A percentile compares a stretch with the other conserved stretches of the same genome.
Evolutionary conservation across 2,888 invertebrate genomes (phyloP).

Genomic region (Archips xylosteana): DNA sequence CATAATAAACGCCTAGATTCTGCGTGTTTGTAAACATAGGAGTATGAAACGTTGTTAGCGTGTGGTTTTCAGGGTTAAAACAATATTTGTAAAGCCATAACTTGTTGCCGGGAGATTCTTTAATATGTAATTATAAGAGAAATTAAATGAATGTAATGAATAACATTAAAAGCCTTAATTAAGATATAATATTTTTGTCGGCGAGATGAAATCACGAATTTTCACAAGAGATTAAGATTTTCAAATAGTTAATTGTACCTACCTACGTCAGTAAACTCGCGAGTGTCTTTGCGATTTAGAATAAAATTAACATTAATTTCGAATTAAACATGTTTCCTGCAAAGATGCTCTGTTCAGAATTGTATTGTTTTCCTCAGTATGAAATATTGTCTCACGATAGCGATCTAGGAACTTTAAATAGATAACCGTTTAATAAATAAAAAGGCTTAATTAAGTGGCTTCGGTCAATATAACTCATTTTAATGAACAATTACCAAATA

Average conservation of each 20-base stretch:
- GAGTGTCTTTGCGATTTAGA: conserved; percentile 32
- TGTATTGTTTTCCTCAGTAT: conserved; percentile 36
- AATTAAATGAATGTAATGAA: conserved; percentile 13
- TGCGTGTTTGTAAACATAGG: conserved; percentile 53
- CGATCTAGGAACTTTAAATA: conserved; percentile 30
- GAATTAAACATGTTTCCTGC: conserved; percentile 39
- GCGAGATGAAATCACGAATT: conserved; percentile 27
- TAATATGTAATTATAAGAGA: conserved; percentile 12
- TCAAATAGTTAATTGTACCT: conserved; percentile 35
- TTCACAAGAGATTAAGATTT: conserved; percentile 38
- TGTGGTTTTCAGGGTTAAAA: conserved; percentile 40
- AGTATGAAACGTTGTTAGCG: conserved; percentile 43
- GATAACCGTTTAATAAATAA: conserved; percentile 39
- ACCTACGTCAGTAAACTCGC: conserved; percentile 16
- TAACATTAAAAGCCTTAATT: conserved; percentile 27
- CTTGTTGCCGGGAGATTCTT: conserved; percentile 8
- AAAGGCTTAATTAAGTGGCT: conserved; percentile 42
- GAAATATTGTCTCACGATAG: conserved; percentile 39
- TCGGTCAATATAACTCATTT: conserved; percentile 41
- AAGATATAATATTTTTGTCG: conserved; percentile 30
- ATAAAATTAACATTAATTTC: conserved; percentile 37
- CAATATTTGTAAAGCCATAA: conserved; percentile 28
- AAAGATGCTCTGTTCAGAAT: conserved; percentile 37
- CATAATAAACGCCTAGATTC: conserved; percentile 49
- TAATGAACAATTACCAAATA: conserved; percentile 39